Conservation (phyloP, 2,888 invertebrate genomes). For the Sussaba pulchella region DNA sequence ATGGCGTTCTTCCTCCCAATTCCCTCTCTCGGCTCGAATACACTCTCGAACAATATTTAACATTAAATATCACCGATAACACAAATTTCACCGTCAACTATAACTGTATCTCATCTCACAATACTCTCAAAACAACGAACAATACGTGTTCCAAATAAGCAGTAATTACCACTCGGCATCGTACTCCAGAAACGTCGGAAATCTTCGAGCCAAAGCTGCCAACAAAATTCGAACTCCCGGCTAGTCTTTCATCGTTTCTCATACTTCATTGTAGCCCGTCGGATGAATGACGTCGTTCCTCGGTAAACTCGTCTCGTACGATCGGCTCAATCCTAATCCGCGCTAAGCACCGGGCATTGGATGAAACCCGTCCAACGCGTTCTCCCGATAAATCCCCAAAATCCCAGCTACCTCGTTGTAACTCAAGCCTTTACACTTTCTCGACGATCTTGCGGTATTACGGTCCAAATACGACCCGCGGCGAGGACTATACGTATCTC, state of each 20-base stretch:
- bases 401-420: constrained; percentile 31
- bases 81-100: too few relatives aligned
- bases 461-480: constrained; percentile 60
- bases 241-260: constrained; percentile 64
- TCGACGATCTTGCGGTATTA: constrained; percentile 49
- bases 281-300: constrained; percentile 67
- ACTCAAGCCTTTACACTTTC: neutral
- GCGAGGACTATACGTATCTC: constrained; percentile 73
- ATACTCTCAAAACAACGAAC: too few relatives aligned
- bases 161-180: too few relatives aligned
- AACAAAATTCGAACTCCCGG: constrained; percentile 28
- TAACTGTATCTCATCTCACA: too few relatives aligned
- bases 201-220: constrained; percentile 7
- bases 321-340: constrained; percentile 79
- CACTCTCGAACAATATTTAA: too few relatives aligned
- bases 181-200: constrained; percentile 1
- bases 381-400: constrained; percentile 73
- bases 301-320: constrained; percentile 54
- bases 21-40: too few relatives aligned
- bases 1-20: too few relatives aligned
- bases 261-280: constrained; percentile 71
- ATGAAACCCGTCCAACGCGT: constrained; percentile 78
- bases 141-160: too few relatives aligned
- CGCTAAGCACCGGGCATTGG: constrained; percentile 77
- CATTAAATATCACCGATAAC: too few relatives aligned